These are phyloP conservation scores for Augiades crinisus DNA, from an alignment of 2,888 invertebrate species.

Conservation along the genomic window DNA sequence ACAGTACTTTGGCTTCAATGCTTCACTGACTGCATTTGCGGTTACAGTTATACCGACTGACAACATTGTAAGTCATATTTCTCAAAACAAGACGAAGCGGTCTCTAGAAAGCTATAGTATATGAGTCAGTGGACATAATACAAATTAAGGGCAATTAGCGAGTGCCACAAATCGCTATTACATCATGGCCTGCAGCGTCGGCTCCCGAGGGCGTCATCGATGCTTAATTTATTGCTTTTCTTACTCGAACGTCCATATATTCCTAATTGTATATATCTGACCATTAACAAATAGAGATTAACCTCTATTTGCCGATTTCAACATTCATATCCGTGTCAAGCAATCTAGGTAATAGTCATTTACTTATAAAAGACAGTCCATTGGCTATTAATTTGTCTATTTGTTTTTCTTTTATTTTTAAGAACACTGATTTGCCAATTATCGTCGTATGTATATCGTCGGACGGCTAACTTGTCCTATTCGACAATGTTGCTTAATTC, in stretches of 20 bases:
- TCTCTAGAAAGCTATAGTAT: neutral
- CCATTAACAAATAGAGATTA: no score
- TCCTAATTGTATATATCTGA: no score
- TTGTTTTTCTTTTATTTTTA: no score
- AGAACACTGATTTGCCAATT: no score
- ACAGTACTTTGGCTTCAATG: constrained; percentile 28
- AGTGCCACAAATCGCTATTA: constrained; percentile 58
- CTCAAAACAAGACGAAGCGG: neutral
- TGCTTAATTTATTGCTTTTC: constrained; percentile 63
- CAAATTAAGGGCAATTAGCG: constrained; percentile 68
- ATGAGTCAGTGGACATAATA: constrained; percentile 32
- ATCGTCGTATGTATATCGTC: no score
- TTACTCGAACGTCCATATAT: constrained; percentile 37
- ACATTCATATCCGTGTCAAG: no score
- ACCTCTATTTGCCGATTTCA: no score
- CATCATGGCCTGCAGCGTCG: constrained; percentile 38
- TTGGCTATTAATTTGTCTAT: no score
- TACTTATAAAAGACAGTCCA: no score
- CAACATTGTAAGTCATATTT: neutral
- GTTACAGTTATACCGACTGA: neutral
- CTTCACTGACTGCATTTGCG: neutral
- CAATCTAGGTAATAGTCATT: no score
- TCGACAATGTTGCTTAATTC: no score
- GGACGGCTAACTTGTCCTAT: no score
- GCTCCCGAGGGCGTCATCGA: constrained; percentile 65